Evolutionary conservation across 2,113 vertebrate genomes (phyloP).

Genomic region (Pseudorhombus dupliciocellatus): DNA sequence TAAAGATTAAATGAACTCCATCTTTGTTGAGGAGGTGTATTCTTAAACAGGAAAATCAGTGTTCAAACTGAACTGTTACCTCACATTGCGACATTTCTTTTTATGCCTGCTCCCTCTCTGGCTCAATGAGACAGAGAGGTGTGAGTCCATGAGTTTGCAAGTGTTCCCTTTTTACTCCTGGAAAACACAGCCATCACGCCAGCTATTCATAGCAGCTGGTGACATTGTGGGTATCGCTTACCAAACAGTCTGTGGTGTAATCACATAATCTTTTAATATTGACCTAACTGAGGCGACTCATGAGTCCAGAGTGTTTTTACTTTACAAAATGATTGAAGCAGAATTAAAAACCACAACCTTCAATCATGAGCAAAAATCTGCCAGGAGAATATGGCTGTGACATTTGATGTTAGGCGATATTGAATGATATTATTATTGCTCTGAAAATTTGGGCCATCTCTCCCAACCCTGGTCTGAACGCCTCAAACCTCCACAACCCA

Average conservation of each 20-base stretch:
- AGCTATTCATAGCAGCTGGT: slow-evolving; percentile 10
- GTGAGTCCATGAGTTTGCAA: slow-evolving; percentile 11
- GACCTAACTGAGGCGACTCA: background rate
- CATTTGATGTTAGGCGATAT: no score
- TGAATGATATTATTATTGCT: no score
- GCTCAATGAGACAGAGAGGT: background rate
- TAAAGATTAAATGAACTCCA: background rate
- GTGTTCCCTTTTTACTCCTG: background rate
- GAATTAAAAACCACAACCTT: no score
- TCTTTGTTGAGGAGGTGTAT: no score
- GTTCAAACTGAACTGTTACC: background rate
- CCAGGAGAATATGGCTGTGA: no score
- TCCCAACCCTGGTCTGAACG: background rate
- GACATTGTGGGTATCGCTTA: slow-evolving; percentile 10
- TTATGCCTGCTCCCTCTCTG: background rate
- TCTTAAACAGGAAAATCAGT: background rate
- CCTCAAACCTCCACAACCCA: background rate
- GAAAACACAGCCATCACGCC: slow-evolving; percentile 23
- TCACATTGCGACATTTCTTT: background rate
- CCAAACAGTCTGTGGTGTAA: background rate
- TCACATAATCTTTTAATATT: background rate
- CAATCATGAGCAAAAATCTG: no score
- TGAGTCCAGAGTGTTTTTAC: background rate
- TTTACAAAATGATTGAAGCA: no score
- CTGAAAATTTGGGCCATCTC: no score